Conservation (phyloP, 2,113 vertebrate genomes). For the Sinocyclocheilus maitianheensis region DNA sequence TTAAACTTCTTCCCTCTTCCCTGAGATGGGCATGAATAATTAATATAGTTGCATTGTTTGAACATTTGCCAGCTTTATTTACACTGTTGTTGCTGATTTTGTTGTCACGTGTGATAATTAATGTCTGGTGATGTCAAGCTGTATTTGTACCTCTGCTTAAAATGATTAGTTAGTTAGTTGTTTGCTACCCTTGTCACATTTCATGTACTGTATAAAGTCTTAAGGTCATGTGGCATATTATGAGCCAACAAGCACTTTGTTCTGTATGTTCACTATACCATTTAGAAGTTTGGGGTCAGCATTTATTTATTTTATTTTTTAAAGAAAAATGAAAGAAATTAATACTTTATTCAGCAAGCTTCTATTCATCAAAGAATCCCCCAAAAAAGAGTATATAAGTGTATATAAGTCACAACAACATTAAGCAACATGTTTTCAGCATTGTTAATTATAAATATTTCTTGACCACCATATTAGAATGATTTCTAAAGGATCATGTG, state of each 20-base stretch:
- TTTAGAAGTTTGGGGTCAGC: background rate
- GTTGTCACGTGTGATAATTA: background rate
- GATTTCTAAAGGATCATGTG: background rate
- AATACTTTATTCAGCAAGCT: background rate
- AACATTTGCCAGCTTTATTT: constrained; percentile 1
- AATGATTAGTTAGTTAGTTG: constrained; percentile 20
- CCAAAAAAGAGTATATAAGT: background rate
- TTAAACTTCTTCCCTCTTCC: background rate
- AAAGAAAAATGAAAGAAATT: no score
- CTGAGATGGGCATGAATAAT: background rate
- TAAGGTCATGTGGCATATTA: background rate
- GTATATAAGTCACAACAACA: background rate
- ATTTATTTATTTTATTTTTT: background rate
- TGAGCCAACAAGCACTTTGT: background rate
- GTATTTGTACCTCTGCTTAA: background rate
- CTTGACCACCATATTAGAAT: background rate
- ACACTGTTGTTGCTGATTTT: constrained; percentile 3
- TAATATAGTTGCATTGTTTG: constrained; percentile 1
- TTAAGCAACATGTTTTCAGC: no score
- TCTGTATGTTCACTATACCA: background rate
- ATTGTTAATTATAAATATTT: background rate
- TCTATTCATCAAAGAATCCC: background rate
- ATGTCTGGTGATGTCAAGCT: background rate
- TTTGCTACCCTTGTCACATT: background rate
- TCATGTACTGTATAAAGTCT: background rate